Base-by-base conservation (phyloP, 2,888 invertebrate genomes). In the Coronaproctus castanopsis region DNA sequence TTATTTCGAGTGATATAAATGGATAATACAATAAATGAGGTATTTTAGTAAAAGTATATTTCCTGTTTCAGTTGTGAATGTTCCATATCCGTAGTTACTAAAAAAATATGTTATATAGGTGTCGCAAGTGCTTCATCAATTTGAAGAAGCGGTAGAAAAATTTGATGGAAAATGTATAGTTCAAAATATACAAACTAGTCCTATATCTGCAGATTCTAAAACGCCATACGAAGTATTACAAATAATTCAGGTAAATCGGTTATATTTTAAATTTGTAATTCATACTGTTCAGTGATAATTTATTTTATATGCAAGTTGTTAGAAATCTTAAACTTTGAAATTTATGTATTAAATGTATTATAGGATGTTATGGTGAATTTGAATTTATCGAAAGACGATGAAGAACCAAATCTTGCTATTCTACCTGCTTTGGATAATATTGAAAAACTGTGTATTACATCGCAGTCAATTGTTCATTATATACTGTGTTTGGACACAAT, bases 401-500 rank as follows among this genome's bases (percentile, higher is more conserved):
- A 59, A 48, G 59, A 59, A 55, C 59, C 59, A 5, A 55, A 59
- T 36, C 21, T 59, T 20, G 59, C 59, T 23, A 59, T 59, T 50
- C 24, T 59, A 55, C 72, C 74, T 14, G 68, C 70, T 2, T 64
- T 74, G 23, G 71, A 72, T 24, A 70, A 72, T n/a, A 67, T 71
- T 1, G 72, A 77, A 51, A 76, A 75, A 65, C 68, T 83, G 63
- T 80, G 88, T 10, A 78, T 91, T 58, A 77, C 89, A 21, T 83
- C 89, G n/a, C 91, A 92, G 71, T 86, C 87, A 69, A 78, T 93
- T 65, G 83, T 86, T 2, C 90, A 92, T 1, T 85, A 88, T 69
- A 81, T 89, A 63, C 83, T 87, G n/a, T 82, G 87, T 57, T 71
- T 93, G 63, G 87, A 89, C 63, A 77, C 85, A 52, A 76, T 78